These are phyloP conservation scores for Thymelicus lineola DNA, from an alignment of 2,888 invertebrate genomes.

Conservation along the genomic window DNA sequence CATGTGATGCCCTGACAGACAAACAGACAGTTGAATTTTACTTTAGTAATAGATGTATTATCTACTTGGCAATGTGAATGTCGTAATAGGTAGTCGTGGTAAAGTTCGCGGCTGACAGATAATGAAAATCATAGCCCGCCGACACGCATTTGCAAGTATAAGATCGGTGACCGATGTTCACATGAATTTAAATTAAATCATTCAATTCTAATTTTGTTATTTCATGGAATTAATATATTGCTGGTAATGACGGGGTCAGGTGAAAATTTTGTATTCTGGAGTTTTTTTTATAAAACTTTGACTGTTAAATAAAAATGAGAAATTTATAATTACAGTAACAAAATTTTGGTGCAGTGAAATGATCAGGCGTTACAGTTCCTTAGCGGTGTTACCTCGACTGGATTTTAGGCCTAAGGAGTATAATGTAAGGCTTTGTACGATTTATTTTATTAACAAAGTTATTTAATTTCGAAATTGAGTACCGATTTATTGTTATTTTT, in stretches of 20 bases:
- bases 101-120: background rate
- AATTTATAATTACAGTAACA: slow-evolving; percentile 17
- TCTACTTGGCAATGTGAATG: background rate
- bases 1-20: too few relatives aligned
- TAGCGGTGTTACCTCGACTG: slow-evolving; percentile 51
- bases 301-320: background rate
- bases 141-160: slow-evolving; percentile 43
- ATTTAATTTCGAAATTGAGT: background rate
- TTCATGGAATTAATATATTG: slow-evolving; percentile 1
- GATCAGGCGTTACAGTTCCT: slow-evolving; percentile 44
- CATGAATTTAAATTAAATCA: slow-evolving; percentile 33
- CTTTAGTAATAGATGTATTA: too few relatives aligned
- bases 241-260: slow-evolving; percentile 47
- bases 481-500: too few relatives aligned
- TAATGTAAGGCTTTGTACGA: slow-evolving; percentile 53
- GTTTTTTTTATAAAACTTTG: background rate
- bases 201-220: slow-evolving; percentile 40
- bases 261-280: slow-evolving; percentile 19
- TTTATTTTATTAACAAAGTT: slow-evolving; percentile 5
- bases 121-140: slow-evolving; percentile 12
- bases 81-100: background rate
- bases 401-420: slow-evolving; percentile 65
- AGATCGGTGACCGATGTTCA: slow-evolving; percentile 41
- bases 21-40: too few relatives aligned
- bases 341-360: slow-evolving; percentile 38